Evolutionary conservation across 2,888 invertebrate species (phyloP).

Genomic region (Sphecodes monilicornis): DNA sequence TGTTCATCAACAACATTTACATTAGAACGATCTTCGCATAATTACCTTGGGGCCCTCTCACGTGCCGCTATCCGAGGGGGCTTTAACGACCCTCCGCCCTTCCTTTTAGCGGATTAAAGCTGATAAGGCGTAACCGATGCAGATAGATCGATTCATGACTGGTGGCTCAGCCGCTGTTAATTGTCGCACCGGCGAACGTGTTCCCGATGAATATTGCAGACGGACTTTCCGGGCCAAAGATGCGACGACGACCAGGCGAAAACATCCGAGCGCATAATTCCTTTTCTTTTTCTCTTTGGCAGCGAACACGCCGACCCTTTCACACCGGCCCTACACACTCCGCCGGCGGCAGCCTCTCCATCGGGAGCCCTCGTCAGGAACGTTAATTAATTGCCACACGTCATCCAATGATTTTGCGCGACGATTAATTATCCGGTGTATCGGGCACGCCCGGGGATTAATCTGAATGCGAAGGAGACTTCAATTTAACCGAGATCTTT

Average conservation of each 20-base stretch:
- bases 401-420: background rate
- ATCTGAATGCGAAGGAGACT: background rate
- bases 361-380: background rate
- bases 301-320: background rate
- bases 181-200: constrained; percentile 31
- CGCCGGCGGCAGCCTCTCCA: background rate
- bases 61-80: constrained; percentile 27
- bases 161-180: constrained; percentile 40
- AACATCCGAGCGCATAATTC: constrained; percentile 11
- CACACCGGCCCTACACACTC: background rate
- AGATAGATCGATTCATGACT: constrained; percentile 64
- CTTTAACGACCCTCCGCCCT: constrained; percentile 53
- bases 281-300: background rate
- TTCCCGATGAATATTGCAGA: constrained; percentile 29
- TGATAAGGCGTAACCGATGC: constrained; percentile 57
- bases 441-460: background rate
- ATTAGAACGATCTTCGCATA: constrained; percentile 46
- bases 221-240: constrained; percentile 2
- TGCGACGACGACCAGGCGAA: background rate
- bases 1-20: constrained; percentile 50
- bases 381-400: constrained; percentile 4
- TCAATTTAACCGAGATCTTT: background rate
- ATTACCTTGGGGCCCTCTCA: constrained; percentile 54
- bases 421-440: constrained; percentile 1
- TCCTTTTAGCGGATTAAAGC: constrained; percentile 63